phyloP scores from a whole-genome alignment of 1,140 invertebrate genomes.

The Bombus turneri region DNA sequence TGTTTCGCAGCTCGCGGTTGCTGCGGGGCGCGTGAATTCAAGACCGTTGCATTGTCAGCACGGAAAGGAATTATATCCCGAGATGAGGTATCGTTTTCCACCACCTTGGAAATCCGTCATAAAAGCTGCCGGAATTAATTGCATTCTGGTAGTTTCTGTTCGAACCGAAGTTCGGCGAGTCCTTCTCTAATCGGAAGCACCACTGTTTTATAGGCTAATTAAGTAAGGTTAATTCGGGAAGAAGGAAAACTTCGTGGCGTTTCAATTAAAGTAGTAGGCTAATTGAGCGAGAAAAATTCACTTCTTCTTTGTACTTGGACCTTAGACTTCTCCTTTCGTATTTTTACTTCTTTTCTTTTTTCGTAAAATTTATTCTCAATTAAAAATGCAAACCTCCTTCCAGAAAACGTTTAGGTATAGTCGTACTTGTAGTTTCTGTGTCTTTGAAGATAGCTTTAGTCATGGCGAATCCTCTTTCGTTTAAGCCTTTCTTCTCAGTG shows the following conservation, averaged over 20 bases:
- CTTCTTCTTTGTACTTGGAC: neutral
- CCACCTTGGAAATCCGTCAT: neutral
- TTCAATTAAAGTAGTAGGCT: neutral
- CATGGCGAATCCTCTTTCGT: too few relatives aligned
- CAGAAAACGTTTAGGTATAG: neutral
- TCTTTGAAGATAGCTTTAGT: neutral
- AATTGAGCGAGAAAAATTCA: neutral
- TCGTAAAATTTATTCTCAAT: neutral
- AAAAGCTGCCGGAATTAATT: constrained; percentile 38
- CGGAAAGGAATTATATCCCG: constrained; percentile 22
- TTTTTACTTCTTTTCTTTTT: neutral
- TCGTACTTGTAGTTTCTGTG: neutral
- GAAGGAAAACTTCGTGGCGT: neutral
- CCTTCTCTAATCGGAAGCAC: too few relatives aligned
- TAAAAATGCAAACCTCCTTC: neutral
- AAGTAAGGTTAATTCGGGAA: neutral
- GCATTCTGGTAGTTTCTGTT: neutral
- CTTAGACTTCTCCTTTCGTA: neutral
- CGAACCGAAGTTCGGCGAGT: neutral
- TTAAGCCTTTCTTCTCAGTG: neutral
- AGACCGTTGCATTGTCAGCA: constrained; percentile 28
- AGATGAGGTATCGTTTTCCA: constrained; percentile 38
- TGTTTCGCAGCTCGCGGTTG: neutral
- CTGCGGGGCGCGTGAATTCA: constrained; percentile 10
- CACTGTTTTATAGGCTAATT: neutral